phyloP scores from a whole-genome alignment of 2,113 vertebrate genomes.

The Saimiri boliviensis region DNA sequence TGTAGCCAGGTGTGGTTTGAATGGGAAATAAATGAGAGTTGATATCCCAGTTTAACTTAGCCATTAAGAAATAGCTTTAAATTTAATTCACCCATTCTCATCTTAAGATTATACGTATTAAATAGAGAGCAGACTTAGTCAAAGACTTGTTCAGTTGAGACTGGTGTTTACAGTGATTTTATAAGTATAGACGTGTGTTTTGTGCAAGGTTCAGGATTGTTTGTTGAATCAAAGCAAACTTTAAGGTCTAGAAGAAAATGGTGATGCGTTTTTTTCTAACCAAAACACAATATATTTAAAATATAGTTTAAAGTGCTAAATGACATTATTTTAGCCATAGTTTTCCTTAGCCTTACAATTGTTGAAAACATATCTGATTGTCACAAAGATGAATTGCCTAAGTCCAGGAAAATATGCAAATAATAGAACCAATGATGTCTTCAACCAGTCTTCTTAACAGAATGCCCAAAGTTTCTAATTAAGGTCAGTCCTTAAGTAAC shows the following conservation, averaged over 20 bases:
- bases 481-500: constrained; percentile 37
- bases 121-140: not conserved
- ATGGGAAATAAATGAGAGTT: not conserved
- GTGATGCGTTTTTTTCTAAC: not conserved
- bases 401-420: not conserved
- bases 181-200: not conserved
- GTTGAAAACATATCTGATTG: not conserved
- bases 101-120: not conserved
- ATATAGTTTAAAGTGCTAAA: not conserved
- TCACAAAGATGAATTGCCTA: constrained; percentile 26
- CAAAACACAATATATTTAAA: not conserved
- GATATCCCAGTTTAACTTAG: not conserved
- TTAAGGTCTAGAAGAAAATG: not conserved
- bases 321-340: not conserved
- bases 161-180: not conserved
- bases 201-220: not conserved
- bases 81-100: not conserved
- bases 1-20: not conserved
- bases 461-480: constrained; percentile 46
- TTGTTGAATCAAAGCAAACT: not conserved
- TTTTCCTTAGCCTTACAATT: not conserved
- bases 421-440: not conserved
- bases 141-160: not conserved
- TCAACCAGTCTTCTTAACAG: constrained; percentile 4
- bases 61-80: not conserved